Conservation (phyloP, 2,113 vertebrate genomes). For the Erpornis zantholeuca region DNA sequence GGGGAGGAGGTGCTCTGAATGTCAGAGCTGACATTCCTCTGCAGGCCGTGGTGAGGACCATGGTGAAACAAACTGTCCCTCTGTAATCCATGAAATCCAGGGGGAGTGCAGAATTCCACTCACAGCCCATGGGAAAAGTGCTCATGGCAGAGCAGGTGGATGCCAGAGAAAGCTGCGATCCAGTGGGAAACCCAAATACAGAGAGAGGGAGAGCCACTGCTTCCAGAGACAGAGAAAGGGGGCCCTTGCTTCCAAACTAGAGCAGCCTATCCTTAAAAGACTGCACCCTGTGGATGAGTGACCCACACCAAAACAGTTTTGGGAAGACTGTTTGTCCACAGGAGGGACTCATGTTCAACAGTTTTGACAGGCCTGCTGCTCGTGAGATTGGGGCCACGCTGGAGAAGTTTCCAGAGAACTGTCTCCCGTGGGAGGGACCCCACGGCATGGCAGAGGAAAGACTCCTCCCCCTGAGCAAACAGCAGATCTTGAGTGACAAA, state of each 20-base stretch:
- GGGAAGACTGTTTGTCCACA: background rate
- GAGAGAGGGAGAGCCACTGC: too few species aligned
- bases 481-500: fast-evolving
- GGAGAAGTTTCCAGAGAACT: background rate
- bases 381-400: background rate
- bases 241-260: background rate
- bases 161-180: background rate
- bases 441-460: background rate
- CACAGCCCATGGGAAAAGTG: background rate
- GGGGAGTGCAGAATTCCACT: too few species aligned
- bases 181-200: background rate
- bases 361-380: background rate
- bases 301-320: background rate
- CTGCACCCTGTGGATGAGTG: background rate
- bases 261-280: background rate
- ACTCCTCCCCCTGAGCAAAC: background rate
- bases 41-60: background rate
- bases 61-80: background rate
- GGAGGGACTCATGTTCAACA: background rate
- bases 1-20: background rate
- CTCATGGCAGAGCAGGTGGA: background rate
- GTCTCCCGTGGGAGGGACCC: background rate
- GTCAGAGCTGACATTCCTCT: background rate
- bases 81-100: background rate
- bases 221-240: too few species aligned